Conservation (phyloP, 2,797 vertebrate species). For the Aplochiton taeniatus region DNA sequence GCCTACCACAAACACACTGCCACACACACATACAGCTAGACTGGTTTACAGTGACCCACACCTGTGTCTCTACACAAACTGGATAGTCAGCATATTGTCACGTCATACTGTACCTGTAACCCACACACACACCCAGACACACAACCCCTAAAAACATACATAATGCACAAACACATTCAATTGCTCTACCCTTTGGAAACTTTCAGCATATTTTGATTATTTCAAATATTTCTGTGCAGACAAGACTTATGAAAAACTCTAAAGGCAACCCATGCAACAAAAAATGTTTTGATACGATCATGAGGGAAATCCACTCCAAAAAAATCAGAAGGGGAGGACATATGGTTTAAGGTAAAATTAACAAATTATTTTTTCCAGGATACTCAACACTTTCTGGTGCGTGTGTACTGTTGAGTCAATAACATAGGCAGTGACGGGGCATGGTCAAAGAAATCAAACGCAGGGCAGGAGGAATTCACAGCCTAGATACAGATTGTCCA, state of each 20-base stretch:
- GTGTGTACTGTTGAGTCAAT: too few relatives aligned
- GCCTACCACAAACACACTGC: background rate
- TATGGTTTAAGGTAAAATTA: too few relatives aligned
- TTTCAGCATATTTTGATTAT: slow-evolving; percentile 41
- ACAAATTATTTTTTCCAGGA: too few relatives aligned
- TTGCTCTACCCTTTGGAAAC: slow-evolving; percentile 38
- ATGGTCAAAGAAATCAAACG: background rate
- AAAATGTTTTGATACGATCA: slow-evolving; percentile 2
- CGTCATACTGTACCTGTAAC: slow-evolving; percentile 16
- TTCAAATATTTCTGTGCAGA: slow-evolving; percentile 27
- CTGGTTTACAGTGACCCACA: background rate
- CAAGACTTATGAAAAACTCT: slow-evolving; percentile 26
- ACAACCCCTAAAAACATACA: background rate
- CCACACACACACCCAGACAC: slow-evolving; percentile 23
- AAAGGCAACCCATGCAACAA: slow-evolving; percentile 43
- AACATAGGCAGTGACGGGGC: too few relatives aligned
- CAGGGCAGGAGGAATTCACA: slow-evolving; percentile 28
- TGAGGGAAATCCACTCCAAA: background rate
- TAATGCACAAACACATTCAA: background rate
- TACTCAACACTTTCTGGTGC: too few relatives aligned
- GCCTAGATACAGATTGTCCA: slow-evolving; percentile 42
- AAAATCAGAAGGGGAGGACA: slow-evolving; percentile 9
- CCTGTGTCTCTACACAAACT: slow-evolving; percentile 4
- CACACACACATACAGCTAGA: background rate
- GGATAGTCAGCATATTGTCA: slow-evolving; percentile 30